Evolutionary conservation across 2,113 vertebrate genomes (phyloP).

Genomic region (Varanus salvator): DNA sequence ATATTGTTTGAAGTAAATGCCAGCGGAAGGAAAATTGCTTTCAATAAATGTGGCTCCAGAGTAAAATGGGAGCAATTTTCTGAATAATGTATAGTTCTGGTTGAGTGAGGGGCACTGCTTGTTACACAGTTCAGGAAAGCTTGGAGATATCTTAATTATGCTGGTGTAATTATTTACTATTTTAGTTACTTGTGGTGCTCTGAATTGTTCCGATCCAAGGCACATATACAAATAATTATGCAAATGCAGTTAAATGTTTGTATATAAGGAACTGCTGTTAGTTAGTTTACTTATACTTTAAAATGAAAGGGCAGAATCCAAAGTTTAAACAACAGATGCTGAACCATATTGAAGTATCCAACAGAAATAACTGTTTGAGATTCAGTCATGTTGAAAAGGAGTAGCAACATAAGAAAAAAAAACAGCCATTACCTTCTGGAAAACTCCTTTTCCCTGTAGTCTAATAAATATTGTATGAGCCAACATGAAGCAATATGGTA

Average conservation of each 20-base stretch:
- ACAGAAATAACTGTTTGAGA: slow-evolving; percentile 49
- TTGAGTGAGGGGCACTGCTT: slow-evolving; percentile 10
- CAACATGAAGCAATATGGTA: slow-evolving; percentile 68
- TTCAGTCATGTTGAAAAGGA: slow-evolving; percentile 13
- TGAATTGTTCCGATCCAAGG: slow-evolving; percentile 36
- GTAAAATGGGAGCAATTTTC: slow-evolving; percentile 40
- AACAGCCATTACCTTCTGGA: slow-evolving; percentile 62
- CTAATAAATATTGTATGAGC: slow-evolving; percentile 77
- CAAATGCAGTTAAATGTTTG: slow-evolving; percentile 54
- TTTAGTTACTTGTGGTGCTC: slow-evolving; percentile 36
- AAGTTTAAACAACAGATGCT: slow-evolving; percentile 56
- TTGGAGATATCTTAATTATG: slow-evolving; percentile 20
- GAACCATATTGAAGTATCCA: slow-evolving; percentile 49
- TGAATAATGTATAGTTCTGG: slow-evolving; percentile 36
- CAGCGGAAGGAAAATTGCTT: slow-evolving; percentile 52
- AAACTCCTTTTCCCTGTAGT: slow-evolving; percentile 55
- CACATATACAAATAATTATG: slow-evolving; percentile 41
- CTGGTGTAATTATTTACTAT: slow-evolving; percentile 35
- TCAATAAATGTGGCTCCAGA: slow-evolving; percentile 58
- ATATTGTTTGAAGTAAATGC: slow-evolving; percentile 64
- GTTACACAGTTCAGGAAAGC: slow-evolving; percentile 35
- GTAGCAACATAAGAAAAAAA: slow-evolving; percentile 46
- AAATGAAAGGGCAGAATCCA: slow-evolving; percentile 38
- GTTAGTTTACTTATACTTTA: slow-evolving; percentile 43
- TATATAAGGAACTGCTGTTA: slow-evolving; percentile 42